Evolutionary conservation across 2,797 vertebrate genomes (phyloP).

Genomic region (Otus scops): DNA sequence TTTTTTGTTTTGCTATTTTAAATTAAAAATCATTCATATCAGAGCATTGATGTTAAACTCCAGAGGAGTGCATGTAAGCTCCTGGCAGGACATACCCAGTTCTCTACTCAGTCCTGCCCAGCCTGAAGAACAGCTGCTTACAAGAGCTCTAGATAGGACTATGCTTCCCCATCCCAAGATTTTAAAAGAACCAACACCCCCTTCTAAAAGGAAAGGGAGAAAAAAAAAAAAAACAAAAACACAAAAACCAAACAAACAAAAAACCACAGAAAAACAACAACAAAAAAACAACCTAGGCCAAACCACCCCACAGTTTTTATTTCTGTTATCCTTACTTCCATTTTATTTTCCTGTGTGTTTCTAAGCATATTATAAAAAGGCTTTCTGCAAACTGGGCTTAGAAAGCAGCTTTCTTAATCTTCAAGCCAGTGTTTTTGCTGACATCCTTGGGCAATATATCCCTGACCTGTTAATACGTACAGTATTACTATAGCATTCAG

Average conservation of each 20-base stretch:
- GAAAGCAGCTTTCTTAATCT: neutral
- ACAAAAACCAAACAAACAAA: rapidly evolving
- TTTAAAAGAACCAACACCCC: neutral
- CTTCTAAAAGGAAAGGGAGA: neutral
- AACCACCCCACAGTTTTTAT: neutral
- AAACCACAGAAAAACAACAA: too few species aligned
- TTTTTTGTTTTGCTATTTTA: neutral
- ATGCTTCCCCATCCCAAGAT: neutral
- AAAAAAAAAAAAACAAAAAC: neutral
- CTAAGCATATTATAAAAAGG: neutral
- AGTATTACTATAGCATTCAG: neutral
- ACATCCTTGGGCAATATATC: neutral
- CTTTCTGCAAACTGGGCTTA: neutral
- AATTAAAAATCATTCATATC: neutral
- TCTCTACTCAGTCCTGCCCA: neutral
- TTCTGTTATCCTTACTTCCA: neutral
- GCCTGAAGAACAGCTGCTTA: neutral
- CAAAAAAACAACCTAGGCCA: too few species aligned
- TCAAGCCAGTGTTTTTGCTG: neutral
- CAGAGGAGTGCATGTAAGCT: neutral
- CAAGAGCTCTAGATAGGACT: neutral
- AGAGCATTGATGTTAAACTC: neutral
- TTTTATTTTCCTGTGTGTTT: neutral
- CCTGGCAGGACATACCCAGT: neutral
- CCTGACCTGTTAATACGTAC: neutral